Evolutionary conservation across 2,888 invertebrate species (phyloP).

Genomic region (Tiliacea citrago): DNA sequence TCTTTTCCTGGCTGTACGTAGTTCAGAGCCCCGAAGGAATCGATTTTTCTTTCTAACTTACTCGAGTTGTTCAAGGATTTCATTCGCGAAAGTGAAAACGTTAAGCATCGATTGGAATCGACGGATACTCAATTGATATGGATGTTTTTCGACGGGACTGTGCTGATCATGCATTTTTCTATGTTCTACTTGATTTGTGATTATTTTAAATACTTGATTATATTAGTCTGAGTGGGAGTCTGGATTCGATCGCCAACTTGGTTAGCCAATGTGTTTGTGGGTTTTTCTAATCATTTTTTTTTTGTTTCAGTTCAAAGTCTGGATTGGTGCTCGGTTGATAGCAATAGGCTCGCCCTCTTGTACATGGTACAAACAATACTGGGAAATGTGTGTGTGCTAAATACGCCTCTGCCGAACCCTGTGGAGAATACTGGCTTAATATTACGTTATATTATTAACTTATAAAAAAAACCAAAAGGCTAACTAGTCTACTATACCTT

Average conservation of each 20-base stretch:
- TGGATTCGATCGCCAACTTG: neutral
- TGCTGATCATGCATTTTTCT: neutral
- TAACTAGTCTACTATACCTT: neutral
- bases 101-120: slow-evolving; percentile 18
- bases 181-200: neutral
- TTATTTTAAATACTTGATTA: neutral
- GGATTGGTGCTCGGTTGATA: neutral
- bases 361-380: neutral
- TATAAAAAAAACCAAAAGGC: neutral
- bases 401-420: neutral
- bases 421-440: neutral
- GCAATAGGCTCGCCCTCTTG: neutral
- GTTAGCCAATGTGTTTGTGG: neutral
- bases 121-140: slow-evolving; percentile 25
- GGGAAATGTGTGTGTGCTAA: neutral
- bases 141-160: neutral
- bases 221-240: neutral
- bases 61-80: slow-evolving; percentile 17
- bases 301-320: no score
- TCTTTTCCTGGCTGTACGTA: slow-evolving; percentile 19
- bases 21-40: slow-evolving; percentile 41
- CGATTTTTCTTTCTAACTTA: slow-evolving; percentile 15
- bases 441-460: neutral
- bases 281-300: neutral
- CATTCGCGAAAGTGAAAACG: slow-evolving; percentile 35